phyloP scores from a whole-genome alignment of 2,888 invertebrate genomes.

The Timema podura region DNA sequence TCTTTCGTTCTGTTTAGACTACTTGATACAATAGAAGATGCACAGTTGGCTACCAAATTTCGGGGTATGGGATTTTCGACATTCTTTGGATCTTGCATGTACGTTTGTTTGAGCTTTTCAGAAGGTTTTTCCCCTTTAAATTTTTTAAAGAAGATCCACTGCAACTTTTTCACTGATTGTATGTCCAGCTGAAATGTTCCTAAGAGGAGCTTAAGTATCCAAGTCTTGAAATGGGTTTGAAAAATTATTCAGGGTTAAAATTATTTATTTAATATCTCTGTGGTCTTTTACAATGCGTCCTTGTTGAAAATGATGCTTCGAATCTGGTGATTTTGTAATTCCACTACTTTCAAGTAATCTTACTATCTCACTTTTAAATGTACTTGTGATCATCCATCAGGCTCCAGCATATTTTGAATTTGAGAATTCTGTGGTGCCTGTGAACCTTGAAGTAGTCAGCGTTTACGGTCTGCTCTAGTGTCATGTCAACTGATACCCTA shows the following conservation, averaged over 20 bases:
- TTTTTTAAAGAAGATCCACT: not conserved
- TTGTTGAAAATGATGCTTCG: not conserved
- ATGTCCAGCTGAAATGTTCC: not conserved
- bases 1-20: not conserved
- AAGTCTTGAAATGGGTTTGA: not conserved
- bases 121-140: not conserved
- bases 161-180: not conserved
- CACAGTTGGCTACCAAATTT: not conserved
- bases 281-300: conserved; percentile 7
- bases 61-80: not conserved
- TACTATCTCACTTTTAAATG: not conserved
- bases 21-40: not conserved
- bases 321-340: not conserved
- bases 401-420: not conserved
- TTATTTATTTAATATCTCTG: not conserved
- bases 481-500: not conserved
- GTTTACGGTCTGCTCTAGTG: not conserved
- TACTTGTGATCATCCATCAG: not conserved
- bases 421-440: not conserved
- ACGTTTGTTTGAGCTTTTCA: not conserved
- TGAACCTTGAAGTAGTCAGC: not conserved
- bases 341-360: not conserved
- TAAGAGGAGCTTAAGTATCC: not conserved
- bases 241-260: not conserved
- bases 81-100: not conserved